Conservation (phyloP, 2,888 invertebrate species). For the Drosophila diplacantha region DNA sequence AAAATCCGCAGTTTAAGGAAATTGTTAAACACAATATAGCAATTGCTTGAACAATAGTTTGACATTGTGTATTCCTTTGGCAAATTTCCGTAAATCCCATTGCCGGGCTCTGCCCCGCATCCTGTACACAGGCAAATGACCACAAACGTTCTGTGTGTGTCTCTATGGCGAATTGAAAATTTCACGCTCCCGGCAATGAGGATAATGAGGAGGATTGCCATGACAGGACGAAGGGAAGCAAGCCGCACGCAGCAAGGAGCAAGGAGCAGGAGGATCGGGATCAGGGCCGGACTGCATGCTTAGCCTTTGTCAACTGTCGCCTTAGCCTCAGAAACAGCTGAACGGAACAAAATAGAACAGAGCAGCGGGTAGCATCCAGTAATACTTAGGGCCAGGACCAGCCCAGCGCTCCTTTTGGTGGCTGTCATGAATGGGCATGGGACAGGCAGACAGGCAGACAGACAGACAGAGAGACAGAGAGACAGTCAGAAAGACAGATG, state of each 20-base stretch:
- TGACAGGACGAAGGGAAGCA: constrained; percentile 23
- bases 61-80: constrained; percentile 1
- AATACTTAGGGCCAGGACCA: neutral
- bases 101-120: constrained; percentile 9
- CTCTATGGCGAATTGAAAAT: constrained; percentile 68
- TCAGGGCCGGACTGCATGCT: constrained; percentile 51
- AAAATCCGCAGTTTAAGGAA: constrained; percentile 2
- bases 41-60: constrained; percentile 1
- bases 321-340: constrained; percentile 62
- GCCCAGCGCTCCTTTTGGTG: neutral
- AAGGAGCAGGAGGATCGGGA: constrained; percentile 21
- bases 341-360: constrained; percentile 31
- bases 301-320: constrained; percentile 68
- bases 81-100: constrained; percentile 12
- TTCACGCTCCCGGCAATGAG: constrained; percentile 57
- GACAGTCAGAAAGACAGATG: constrained; percentile 54
- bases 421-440: constrained; percentile 58
- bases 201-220: constrained; percentile 39
- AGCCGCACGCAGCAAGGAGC: constrained; percentile 1
- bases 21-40: constrained; percentile 1
- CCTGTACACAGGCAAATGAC: constrained; percentile 55
- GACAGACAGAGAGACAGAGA: constrained; percentile 1
- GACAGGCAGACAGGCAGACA: constrained; percentile 25
- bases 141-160: constrained; percentile 45
- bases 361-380: constrained; percentile 31